Conservation (phyloP, 2,888 invertebrate genomes). For the Iphiclides podalirius region DNA sequence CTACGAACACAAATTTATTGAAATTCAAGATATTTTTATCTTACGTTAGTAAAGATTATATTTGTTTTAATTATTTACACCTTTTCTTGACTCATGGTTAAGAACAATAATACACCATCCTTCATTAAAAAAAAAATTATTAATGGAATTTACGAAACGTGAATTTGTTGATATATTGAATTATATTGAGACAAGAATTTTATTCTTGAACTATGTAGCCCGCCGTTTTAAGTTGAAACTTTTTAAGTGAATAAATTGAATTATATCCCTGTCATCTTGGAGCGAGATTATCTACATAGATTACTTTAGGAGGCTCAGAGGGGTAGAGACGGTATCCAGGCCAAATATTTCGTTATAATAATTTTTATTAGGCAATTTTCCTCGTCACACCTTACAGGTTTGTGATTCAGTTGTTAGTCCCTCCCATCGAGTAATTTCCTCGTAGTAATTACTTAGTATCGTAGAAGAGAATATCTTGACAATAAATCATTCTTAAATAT, state of each 20-base stretch:
- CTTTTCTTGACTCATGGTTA: too few species aligned
- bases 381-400: background rate
- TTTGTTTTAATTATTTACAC: too few species aligned
- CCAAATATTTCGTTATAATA: slow-evolving; percentile 2
- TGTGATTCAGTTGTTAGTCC: background rate
- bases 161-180: too few species aligned
- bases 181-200: too few species aligned
- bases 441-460: background rate
- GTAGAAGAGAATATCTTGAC: background rate
- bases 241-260: slow-evolving; percentile 13
- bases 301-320: slow-evolving; percentile 1
- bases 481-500: background rate
- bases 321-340: background rate
- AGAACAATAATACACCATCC: too few species aligned
- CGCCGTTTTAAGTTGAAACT: slow-evolving; percentile 1
- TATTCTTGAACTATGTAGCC: too few species aligned
- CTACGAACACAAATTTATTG: too few species aligned
- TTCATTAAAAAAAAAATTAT: too few species aligned
- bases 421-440: background rate
- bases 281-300: slow-evolving; percentile 10
- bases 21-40: too few species aligned
- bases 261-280: slow-evolving; percentile 14
- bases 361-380: slow-evolving; percentile 8
- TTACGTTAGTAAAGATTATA: too few species aligned
- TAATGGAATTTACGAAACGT: too few species aligned